These are phyloP conservation scores for Calycopis cecrops DNA, from an alignment of 1,140 invertebrate genomes.

Conservation along the genomic window DNA sequence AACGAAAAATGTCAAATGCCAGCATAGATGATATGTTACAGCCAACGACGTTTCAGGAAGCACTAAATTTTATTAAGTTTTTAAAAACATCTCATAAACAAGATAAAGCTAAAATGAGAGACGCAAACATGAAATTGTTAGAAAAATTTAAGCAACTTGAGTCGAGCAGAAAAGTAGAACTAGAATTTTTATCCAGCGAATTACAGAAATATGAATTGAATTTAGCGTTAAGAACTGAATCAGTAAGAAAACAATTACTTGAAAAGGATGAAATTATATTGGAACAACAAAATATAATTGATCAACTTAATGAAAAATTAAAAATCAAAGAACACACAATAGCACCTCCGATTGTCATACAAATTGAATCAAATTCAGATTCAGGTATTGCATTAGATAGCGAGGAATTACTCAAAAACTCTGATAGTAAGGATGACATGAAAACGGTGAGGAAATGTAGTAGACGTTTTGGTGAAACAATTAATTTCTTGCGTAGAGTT, in stretches of 20 bases:
- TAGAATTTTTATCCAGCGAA: constrained; percentile 59
- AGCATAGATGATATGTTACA: constrained; percentile 50
- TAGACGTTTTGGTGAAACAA: constrained; percentile 57
- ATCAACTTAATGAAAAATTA: constrained; percentile 52
- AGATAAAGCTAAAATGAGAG: constrained; percentile 54
- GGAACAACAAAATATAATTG: constrained; percentile 52
- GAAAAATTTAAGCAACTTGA: constrained; percentile 59
- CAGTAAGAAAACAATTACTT: constrained; percentile 52
- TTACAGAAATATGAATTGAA: constrained; percentile 63
- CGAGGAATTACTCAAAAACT: constrained; percentile 44
- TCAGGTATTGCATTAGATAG: constrained; percentile 60
- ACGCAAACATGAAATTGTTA: constrained; percentile 47
- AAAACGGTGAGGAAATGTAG: constrained; percentile 59
- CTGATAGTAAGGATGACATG: constrained; percentile 43
- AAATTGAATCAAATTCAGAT: constrained; percentile 62
- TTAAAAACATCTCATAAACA: constrained; percentile 58
- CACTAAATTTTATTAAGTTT: constrained; percentile 63
- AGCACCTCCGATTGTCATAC: constrained; percentile 50
- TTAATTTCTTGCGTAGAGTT: constrained; percentile 59
- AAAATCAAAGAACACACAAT: constrained; percentile 35
- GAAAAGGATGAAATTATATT: constrained; percentile 59
- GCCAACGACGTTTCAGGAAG: constrained; percentile 59
- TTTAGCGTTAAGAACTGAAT: constrained; percentile 51
- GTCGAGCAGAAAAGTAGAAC: constrained; percentile 59
- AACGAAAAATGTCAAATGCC: constrained; percentile 33